Evolutionary conservation across 2,113 vertebrate genomes (phyloP).

Genomic region (Eolophus roseicapilla): DNA sequence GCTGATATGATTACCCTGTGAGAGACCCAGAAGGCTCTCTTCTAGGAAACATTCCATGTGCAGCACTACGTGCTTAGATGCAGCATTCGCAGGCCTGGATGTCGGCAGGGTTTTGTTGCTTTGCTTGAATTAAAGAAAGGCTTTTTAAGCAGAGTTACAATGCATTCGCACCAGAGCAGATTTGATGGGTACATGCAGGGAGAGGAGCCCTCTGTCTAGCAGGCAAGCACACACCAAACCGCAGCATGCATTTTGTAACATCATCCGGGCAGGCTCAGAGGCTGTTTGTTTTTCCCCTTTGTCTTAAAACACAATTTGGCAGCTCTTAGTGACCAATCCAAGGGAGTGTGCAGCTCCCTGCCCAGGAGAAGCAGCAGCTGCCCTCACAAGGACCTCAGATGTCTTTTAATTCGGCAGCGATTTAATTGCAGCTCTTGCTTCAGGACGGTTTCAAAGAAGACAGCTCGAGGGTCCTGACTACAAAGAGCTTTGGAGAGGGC

Average conservation of each 20-base stretch:
- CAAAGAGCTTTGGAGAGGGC: background rate
- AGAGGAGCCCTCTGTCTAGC: background rate
- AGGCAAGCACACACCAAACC: background rate
- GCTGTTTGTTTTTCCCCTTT: conserved; percentile 16
- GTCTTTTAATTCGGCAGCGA: background rate
- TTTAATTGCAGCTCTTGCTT: conserved; percentile 38
- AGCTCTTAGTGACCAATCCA: background rate
- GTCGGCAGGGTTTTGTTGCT: background rate
- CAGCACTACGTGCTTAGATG: background rate
- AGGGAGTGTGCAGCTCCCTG: background rate
- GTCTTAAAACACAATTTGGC: conserved; percentile 20
- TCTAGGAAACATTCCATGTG: background rate
- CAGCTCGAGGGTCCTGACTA: background rate
- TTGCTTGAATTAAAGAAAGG: background rate
- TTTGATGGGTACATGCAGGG: background rate
- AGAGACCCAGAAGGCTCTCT: background rate
- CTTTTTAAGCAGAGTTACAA: background rate
- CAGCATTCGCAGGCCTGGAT: background rate
- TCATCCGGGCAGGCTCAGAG: background rate
- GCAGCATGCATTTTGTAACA: background rate
- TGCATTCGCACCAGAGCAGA: background rate
- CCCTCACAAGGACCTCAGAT: conserved; percentile 15
- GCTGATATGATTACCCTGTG: background rate
- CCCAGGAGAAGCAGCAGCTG: background rate
- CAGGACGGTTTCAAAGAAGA: conserved; percentile 1